Percentiles rank a stretch among this genome's conserved stretches.
Conservation (phyloP, 2,888 invertebrate genomes). For the Chromoteleia sp. region DNA sequence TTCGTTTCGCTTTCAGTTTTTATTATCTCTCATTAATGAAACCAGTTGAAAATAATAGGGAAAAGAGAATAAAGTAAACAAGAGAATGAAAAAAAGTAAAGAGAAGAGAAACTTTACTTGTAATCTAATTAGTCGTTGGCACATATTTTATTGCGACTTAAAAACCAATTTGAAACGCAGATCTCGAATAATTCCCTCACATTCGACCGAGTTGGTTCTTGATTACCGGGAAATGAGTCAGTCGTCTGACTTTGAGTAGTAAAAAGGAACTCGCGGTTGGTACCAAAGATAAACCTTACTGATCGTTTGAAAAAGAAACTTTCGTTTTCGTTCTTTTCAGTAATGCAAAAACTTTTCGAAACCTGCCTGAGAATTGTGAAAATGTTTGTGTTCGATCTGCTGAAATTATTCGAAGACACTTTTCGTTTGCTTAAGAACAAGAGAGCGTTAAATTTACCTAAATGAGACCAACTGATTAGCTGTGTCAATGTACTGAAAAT, state of each 20-base stretch:
- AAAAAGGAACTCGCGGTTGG: slow-evolving; percentile 36
- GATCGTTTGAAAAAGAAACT: slow-evolving; percentile 31
- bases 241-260: slow-evolving; percentile 28
- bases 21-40: slow-evolving; percentile 17
- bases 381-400: slow-evolving; percentile 22
- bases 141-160: slow-evolving; percentile 1
- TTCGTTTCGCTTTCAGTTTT: slow-evolving; percentile 16
- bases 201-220: slow-evolving; percentile 34
- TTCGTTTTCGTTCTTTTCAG: slow-evolving; percentile 6
- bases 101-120: background rate
- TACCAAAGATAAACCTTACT: slow-evolving; percentile 65
- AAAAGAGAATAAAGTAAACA: background rate
- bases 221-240: slow-evolving; percentile 16
- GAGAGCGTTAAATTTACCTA: background rate
- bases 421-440: background rate
- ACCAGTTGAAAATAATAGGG: background rate
- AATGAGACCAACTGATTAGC: background rate
- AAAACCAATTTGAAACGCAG: slow-evolving; percentile 5
- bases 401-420: slow-evolving; percentile 15
- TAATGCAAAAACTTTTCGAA: slow-evolving; percentile 16
- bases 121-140: slow-evolving; percentile 5
- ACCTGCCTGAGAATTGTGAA: slow-evolving; percentile 63
- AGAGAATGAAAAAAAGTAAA: background rate
- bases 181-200: background rate
- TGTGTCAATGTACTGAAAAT: background rate